Base-by-base conservation (phyloP, 2,797 vertebrate species). In the Luscinia luscinia region DNA sequence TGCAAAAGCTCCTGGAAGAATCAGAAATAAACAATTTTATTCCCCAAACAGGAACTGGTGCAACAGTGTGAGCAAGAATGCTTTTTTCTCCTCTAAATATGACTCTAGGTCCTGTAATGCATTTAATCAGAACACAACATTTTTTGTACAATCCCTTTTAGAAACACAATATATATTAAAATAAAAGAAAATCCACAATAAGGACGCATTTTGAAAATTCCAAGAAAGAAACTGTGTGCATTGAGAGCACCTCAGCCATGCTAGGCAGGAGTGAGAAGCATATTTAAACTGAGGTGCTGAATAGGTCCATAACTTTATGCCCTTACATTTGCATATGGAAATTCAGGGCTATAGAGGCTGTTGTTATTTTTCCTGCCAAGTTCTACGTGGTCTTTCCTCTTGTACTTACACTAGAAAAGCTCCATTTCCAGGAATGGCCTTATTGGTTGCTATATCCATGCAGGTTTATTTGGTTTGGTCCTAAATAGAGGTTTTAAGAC, bases 21-120 rank as follows among this genome's bases (percentile, higher is more conserved):
- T 91, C 57, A 93, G 93, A 95, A 95, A 96, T 89, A 96, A 96
- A 95, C 93, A 87, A 48, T 95, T 95, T 83, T 93, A 89, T 94
- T 95, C 78, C 75, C 89, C 81, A 93, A 95, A 90, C 55, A 66
- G 77, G 59, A 90, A 70, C 61, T 66, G 0, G 0, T 89, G 49
- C 64, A 45, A 67, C 76, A 81, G 57, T 0, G 0, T 52, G 67
- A 91, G 43, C 67, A 92, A 67, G 48, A 90, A 67, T 54, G 40
- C 11, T 75, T 89, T 90, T 85, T 78, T 58, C 66, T 76, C 51
- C 75, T 84, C 70, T 82, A 84, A 94, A 69, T 88, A 82, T 8
- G 80, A 79, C 83, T 82, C 67, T 20, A 20, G 70, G 67, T 95
- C 48, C 19, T 92, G 59, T 87, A 92, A 94, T 74, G 22, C 64